Evolutionary conservation across 2,888 invertebrate genomes (phyloP).

Genomic region (Apamea crenata): DNA sequence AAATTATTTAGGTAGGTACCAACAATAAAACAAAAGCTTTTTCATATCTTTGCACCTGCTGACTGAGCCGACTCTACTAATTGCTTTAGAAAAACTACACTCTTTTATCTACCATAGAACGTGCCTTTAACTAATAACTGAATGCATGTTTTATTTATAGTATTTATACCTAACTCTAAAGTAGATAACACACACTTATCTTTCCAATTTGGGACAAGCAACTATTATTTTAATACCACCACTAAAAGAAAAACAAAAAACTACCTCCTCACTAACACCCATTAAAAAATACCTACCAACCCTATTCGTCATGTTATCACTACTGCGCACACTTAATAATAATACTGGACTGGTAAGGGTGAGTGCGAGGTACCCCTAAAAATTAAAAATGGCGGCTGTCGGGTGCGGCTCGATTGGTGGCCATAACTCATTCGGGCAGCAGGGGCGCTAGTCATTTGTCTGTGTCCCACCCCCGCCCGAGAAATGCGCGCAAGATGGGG

Average conservation of each 20-base stretch:
- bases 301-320: conserved; percentile 68
- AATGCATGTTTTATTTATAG: neutral
- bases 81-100: neutral
- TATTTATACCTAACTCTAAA: neutral
- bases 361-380: conserved; percentile 85
- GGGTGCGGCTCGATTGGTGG: conserved; percentile 88
- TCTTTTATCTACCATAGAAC: neutral
- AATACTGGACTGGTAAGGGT: conserved; percentile 83
- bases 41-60: neutral
- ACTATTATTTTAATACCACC: neutral
- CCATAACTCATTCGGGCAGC: conserved; percentile 87
- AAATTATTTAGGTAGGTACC: neutral
- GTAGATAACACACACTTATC: neutral
- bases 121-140: neutral
- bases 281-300: conserved; percentile 48
- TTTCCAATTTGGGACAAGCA: neutral
- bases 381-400: conserved; percentile 90
- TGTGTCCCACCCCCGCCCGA: conserved; percentile 84
- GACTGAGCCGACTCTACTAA: neutral
- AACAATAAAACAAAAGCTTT: neutral
- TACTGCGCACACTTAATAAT: conserved; percentile 76
- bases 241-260: neutral
- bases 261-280: conserved; percentile 1
- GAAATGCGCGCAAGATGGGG: conserved; percentile 85
- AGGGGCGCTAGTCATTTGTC: conserved; percentile 87